These are phyloP conservation scores for Drosophila cyrtoloma DNA, from an alignment of 2,888 invertebrate genomes.

Conservation along the genomic window DNA sequence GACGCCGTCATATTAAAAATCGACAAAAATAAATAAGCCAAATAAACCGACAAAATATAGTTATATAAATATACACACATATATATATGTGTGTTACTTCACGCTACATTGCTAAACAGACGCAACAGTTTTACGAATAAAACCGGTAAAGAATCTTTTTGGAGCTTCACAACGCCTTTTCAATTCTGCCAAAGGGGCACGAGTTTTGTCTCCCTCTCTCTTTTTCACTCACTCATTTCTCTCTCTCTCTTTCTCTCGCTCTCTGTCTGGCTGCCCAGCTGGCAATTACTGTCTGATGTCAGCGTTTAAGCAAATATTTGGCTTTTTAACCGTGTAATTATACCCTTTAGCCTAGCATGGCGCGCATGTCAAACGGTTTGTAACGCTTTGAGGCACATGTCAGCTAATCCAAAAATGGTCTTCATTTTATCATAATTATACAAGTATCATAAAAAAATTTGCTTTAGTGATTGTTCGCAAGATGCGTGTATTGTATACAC, in stretches of 20 bases:
- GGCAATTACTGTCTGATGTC: conserved; percentile 69
- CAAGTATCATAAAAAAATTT: not conserved
- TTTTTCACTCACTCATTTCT: not conserved
- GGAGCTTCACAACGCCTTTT: conserved; percentile 33
- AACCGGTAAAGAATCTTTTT: conserved; percentile 66
- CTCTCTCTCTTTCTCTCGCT: not conserved
- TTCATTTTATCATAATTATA: conserved; percentile 1
- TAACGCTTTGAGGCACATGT: conserved; percentile 10
- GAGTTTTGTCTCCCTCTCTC: conserved; percentile 17
- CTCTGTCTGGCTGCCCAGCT: conserved; percentile 16
- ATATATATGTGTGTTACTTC: conserved; percentile 35
- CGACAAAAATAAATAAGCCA: conserved; percentile 61
- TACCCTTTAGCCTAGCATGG: conserved; percentile 35
- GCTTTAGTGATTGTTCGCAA: not conserved
- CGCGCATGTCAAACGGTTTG: conserved; percentile 24
- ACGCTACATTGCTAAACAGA: conserved; percentile 76
- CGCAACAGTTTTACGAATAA: conserved; percentile 36
- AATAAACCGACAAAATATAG: conserved; percentile 35
- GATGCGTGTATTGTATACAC: not conserved
- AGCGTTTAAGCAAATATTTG: conserved; percentile 76
- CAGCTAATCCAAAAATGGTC: not conserved
- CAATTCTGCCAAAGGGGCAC: not conserved
- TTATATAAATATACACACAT: not conserved
- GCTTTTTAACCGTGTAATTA: conserved; percentile 77
- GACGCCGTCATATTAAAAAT: conserved; percentile 67